phyloP scores from a whole-genome alignment of 2,113 vertebrate genomes.

The Acanthisitta chloris region DNA sequence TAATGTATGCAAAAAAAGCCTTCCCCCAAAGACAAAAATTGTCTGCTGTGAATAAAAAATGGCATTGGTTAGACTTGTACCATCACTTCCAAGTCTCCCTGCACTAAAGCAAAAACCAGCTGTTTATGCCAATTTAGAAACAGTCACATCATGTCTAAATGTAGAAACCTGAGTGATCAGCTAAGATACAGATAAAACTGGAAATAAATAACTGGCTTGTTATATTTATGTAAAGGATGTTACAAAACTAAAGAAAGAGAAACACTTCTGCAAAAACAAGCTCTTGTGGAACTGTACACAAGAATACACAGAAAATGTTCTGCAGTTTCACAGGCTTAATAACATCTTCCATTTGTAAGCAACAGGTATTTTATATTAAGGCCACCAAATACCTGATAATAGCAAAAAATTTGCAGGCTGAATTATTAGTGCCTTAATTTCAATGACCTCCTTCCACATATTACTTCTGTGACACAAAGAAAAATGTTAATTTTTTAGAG shows the following conservation, averaged over 20 bases:
- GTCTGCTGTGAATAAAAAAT: not conserved
- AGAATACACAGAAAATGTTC: not conserved
- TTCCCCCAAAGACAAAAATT: not conserved
- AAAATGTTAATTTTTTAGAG: not conserved
- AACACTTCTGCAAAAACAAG: not conserved
- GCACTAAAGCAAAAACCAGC: not conserved
- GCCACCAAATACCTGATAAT: not conserved
- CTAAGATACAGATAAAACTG: not conserved
- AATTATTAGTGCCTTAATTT: not conserved
- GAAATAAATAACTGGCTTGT: not conserved
- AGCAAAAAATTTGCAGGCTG: not conserved
- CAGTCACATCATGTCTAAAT: not conserved
- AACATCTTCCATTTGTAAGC: not conserved
- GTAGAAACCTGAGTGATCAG: not conserved
- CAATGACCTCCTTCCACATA: not conserved
- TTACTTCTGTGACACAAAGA: not conserved
- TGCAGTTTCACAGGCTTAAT: not conserved
- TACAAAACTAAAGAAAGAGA: not conserved
- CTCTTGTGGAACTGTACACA: not conserved
- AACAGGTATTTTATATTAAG: not conserved
- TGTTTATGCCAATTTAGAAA: not conserved
- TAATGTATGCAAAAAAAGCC: fast-evolving
- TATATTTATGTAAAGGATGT: not conserved
- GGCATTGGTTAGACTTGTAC: not conserved
- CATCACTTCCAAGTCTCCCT: not conserved